Evolutionary conservation across 2,113 vertebrate genomes (phyloP), one percentile per base, ranked within the genome.

Genomic region (Pardalotus punctatus): DNA sequence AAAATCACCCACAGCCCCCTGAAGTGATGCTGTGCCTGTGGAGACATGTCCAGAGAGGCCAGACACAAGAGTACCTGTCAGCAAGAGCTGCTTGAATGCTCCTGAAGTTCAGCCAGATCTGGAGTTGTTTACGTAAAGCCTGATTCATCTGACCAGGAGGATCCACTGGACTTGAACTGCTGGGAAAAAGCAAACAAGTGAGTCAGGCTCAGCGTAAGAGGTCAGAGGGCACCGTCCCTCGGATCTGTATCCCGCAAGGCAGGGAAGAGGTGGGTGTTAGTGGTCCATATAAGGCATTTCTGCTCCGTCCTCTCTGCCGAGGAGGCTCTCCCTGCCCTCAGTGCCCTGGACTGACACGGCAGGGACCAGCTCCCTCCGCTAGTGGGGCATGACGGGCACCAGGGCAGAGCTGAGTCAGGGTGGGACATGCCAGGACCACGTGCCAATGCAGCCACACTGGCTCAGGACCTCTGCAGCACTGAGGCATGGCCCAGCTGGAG

Each of bases 121-220:
- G 67, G 65, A 38, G 33, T 43, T 93, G 74, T 73, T 94, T 91
- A 74, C 56, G 88, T 93, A 88, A 93, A 90, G 48, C 60, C 96
- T 95, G 95, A 97, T 94, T 96, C 96, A 94, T 93, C 86, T 0
- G 5, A 47, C 64, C 81, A 53, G 82, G 88, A 94, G 83, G 77
- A 82, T 94, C 94, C 65, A 50, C 43, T 92, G 95, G 93, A 8
- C 65, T 86, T 90, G 93, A 95, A 88, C 92, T 5, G 0, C 89
- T 45, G 70, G 86, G 56, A 64, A 57, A 81, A 92, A 77, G 62
- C 87, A 97, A 95, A 95, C 83, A 64, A 88, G 87, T 93, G 97
- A 97, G 91, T 97, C 97, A 96, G 86, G 96, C 83, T 92, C 47
- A 7, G 84, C 64, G 47, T 90, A 81, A 94, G 88, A 9, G 5